Conservation (phyloP, 2,113 vertebrate genomes). For the Phalacrocorax carbo region DNA sequence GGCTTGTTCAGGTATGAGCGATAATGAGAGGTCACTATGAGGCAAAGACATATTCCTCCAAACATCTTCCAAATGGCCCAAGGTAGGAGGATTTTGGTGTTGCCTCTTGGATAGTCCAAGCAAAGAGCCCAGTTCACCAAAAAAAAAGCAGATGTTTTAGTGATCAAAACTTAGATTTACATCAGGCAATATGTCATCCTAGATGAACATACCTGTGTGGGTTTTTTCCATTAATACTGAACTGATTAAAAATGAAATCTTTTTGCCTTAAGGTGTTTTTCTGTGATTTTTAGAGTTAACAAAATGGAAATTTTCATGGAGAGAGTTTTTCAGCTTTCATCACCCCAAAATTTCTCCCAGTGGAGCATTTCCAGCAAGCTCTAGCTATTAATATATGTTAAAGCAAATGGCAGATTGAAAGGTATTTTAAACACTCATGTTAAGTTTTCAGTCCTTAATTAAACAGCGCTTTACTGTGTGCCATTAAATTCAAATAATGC, state of each 20-base stretch:
- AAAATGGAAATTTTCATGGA: neutral
- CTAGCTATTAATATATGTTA: neutral
- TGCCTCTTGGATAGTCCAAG: neutral
- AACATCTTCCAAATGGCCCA: neutral
- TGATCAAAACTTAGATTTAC: neutral
- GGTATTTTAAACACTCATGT: neutral
- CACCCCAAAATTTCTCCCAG: neutral
- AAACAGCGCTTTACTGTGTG: neutral
- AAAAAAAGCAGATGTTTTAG: neutral
- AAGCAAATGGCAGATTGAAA: neutral
- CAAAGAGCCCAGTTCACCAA: neutral
- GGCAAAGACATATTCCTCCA: neutral
- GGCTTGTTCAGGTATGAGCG: neutral
- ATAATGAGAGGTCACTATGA: neutral
- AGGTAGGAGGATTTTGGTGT: neutral
- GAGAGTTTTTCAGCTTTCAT: neutral
- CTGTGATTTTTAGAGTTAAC: neutral
- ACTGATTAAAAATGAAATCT: neutral
- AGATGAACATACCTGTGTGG: neutral
- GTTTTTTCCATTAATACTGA: neutral
- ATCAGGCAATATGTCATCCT: neutral
- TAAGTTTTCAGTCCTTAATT: constrained; percentile 27
- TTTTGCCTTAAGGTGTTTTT: neutral
- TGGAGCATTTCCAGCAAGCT: neutral
- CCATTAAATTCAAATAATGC: constrained; percentile 37